These are phyloP conservation scores for Volucella inanis DNA, from an alignment of 2,888 invertebrate genomes.

Conservation along the genomic window DNA sequence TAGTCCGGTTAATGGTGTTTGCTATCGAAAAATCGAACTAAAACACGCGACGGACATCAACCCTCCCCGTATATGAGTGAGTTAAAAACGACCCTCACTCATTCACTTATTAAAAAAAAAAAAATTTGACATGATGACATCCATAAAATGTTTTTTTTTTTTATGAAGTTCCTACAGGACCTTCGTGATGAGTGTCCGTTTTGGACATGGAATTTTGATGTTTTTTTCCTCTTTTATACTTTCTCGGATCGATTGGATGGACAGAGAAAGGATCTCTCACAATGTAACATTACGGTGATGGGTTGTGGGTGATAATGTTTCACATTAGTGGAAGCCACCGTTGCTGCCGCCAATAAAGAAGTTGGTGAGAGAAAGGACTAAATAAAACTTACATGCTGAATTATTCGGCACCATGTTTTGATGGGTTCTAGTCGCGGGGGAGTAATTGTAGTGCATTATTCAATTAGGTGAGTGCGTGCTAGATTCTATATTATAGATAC, in stretches of 20 bases:
- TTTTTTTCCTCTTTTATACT: conserved; percentile 24
- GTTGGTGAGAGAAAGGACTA: conserved; percentile 44
- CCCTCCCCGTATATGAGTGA: conserved; percentile 33
- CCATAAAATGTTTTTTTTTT: conserved; percentile 68
- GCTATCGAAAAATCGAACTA: conserved; percentile 71
- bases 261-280: conserved; percentile 50
- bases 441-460: conserved; percentile 70
- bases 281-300: conserved; percentile 49
- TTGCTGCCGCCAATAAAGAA: background rate
- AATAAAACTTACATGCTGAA: conserved; percentile 63
- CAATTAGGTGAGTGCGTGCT: conserved; percentile 70
- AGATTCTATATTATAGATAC: conserved; percentile 16
- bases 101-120: background rate
- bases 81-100: conserved; percentile 30
- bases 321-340: conserved; percentile 38
- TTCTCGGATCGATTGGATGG: conserved; percentile 32
- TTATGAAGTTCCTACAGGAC: conserved; percentile 69
- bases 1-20: conserved; percentile 69
- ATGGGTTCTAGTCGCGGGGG: conserved; percentile 59
- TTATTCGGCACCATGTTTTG: conserved; percentile 43
- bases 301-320: conserved; percentile 73
- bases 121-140: conserved; percentile 73
- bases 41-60: conserved; percentile 56
- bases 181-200: conserved; percentile 70
- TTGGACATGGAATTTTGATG: conserved; percentile 64